phyloP scores from a whole-genome alignment of 2,888 invertebrate genomes.

The Ochropleura plecta region DNA sequence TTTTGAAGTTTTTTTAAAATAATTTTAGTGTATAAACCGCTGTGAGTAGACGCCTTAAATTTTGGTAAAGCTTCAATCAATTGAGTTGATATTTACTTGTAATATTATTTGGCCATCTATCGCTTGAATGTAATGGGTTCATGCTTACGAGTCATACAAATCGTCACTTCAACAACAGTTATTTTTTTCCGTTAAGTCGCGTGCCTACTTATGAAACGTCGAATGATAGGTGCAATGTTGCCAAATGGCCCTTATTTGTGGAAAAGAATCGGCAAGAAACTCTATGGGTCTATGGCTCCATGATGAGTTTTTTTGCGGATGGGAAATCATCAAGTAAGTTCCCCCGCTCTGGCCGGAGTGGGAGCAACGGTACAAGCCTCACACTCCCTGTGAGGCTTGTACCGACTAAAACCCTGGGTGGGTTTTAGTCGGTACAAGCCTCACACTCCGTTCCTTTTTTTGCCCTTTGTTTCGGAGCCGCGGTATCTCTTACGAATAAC shows the following conservation, averaged over 20 bases:
- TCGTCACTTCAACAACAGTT: background rate
- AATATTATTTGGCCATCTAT: background rate
- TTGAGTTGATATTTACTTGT: background rate
- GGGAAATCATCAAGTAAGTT: too few relatives aligned
- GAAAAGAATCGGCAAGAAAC: background rate
- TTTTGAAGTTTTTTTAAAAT: background rate
- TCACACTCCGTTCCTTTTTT: too few relatives aligned
- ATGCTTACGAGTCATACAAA: background rate
- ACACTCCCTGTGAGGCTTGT: too few relatives aligned
- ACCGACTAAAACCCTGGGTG: too few relatives aligned
- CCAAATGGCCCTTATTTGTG: background rate
- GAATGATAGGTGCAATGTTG: background rate
- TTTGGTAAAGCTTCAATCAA: background rate
- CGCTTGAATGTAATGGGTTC: background rate
- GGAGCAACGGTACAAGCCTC: too few relatives aligned
- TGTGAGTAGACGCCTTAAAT: background rate
- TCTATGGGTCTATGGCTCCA: background rate
- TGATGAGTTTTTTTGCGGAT: too few relatives aligned
- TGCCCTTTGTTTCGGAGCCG: too few relatives aligned
- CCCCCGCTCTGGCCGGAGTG: too few relatives aligned
- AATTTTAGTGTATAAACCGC: background rate
- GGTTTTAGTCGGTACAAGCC: too few relatives aligned
- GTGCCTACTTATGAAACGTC: background rate
- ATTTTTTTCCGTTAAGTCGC: fast-evolving
- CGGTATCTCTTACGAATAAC: too few relatives aligned